phyloP scores from a whole-genome alignment of 2,113 vertebrate species.

The Kryptolebias marmoratus region DNA sequence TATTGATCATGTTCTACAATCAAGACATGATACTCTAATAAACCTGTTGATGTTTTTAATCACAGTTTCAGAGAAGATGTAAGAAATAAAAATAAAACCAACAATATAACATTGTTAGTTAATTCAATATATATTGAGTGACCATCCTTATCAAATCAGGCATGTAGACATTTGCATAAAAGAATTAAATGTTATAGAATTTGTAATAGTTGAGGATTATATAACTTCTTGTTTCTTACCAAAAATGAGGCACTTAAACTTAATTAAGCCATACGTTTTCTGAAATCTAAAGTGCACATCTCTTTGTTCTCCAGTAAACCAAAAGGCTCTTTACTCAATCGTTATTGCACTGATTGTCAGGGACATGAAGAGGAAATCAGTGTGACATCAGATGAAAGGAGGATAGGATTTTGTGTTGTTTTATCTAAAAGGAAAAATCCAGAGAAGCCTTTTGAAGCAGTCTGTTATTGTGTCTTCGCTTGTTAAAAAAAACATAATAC shows the following conservation, averaged over 20 bases:
- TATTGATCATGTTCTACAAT: not conserved
- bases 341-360: constrained; percentile 39
- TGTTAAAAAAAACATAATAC: constrained; percentile 29
- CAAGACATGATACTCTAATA: not conserved
- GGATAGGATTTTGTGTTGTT: constrained; percentile 20
- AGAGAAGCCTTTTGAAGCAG: constrained; percentile 32
- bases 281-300: constrained; percentile 28
- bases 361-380: constrained; percentile 28
- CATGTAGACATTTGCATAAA: not conserved
- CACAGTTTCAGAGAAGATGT: not conserved
- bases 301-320: constrained; percentile 37
- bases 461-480: constrained; percentile 24
- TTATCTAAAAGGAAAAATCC: constrained; percentile 31
- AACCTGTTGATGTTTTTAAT: constrained; percentile 10
- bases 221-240: not conserved
- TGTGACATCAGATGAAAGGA: constrained; percentile 35
- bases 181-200: not conserved
- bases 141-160: not conserved
- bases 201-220: not conserved
- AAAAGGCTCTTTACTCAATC: constrained; percentile 46
- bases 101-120: not conserved
- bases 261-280: constrained; percentile 27
- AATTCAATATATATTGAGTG: not conserved
- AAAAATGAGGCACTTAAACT: constrained; percentile 21
- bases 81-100: not conserved